Percentiles rank a stretch among this genome's conserved stretches.
Conservation (phyloP, 2,888 invertebrate genomes). For the Alviniconcha strummeri region DNA sequence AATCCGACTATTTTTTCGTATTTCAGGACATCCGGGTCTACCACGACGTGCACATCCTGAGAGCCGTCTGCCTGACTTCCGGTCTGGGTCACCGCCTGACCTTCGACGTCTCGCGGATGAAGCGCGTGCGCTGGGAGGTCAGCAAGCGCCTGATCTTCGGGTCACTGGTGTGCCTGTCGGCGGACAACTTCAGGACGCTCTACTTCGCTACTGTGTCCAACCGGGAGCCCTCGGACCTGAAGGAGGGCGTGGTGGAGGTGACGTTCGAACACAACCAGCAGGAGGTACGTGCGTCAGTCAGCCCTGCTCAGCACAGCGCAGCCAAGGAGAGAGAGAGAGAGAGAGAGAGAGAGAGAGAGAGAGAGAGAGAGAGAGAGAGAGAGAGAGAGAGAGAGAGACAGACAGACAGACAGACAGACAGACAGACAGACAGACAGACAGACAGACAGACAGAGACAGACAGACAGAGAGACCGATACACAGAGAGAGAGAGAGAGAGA, state of each 20-base stretch:
- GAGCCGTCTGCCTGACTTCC: slow-evolving; percentile 48
- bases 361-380: background rate
- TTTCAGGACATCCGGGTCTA: slow-evolving; percentile 49
- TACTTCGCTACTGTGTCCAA: slow-evolving; percentile 80
- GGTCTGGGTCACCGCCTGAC: slow-evolving; percentile 59
- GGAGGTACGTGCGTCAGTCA: slow-evolving; percentile 4
- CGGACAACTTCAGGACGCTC: slow-evolving; percentile 81
- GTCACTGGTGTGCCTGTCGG: slow-evolving; percentile 84
- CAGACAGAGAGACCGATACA: no score
- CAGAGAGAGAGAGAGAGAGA: no score
- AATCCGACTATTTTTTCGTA: no score
- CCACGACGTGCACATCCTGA: slow-evolving; percentile 59
- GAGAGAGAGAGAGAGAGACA: background rate
- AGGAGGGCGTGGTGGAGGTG: slow-evolving; percentile 58
- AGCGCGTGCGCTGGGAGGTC: slow-evolving; percentile 72
- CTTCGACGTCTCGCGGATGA: slow-evolving; percentile 51
- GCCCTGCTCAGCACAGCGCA: no score
- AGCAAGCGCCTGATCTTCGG: slow-evolving; percentile 82
- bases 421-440: no score
- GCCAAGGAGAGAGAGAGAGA: background rate
- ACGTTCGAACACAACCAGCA: slow-evolving; percentile 49
- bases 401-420: background rate
- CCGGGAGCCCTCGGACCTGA: slow-evolving; percentile 55
- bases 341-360: background rate
- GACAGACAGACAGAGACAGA: no score